Conservation (phyloP, 2,888 invertebrate genomes). For the Heteromyza rotundicornis region DNA sequence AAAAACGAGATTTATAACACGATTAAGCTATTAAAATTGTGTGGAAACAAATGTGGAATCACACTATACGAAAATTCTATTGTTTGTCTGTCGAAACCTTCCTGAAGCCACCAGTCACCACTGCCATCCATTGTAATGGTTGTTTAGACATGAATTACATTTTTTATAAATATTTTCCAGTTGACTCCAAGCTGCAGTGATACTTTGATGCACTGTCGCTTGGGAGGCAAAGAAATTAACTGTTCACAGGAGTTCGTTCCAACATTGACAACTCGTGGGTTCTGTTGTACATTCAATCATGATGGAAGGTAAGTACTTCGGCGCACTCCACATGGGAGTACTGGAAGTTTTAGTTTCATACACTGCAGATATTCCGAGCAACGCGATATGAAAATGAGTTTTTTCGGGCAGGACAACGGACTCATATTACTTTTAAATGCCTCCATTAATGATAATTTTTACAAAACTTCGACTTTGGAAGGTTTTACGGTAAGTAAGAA, state of each 20-base stretch:
- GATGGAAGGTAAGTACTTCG: constrained; percentile 31
- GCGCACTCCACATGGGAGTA: no score
- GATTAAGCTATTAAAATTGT: no score
- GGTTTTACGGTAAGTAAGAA: constrained; percentile 67
- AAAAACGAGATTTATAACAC: no score
- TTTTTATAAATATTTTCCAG: constrained; percentile 38
- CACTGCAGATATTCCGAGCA: constrained; percentile 32
- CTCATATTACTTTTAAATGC: constrained; percentile 65
- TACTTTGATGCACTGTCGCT: constrained; percentile 53
- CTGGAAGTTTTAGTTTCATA: background rate
- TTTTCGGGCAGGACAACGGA: constrained; percentile 62
- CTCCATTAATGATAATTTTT: constrained; percentile 66
- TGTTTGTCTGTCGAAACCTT: no score
- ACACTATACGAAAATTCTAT: no score
- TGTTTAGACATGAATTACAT: no score
- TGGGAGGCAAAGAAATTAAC: constrained; percentile 40
- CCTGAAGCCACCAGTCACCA: no score
- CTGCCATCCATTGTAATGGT: no score
- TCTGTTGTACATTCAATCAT: constrained; percentile 62
- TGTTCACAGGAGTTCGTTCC: constrained; percentile 51
- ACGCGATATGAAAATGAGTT: constrained; percentile 30
- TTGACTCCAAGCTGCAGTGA: constrained; percentile 60
- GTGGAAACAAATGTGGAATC: no score
- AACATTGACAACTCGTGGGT: constrained; percentile 59
- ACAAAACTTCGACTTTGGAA: constrained; percentile 60